Conservation (phyloP, 2,797 vertebrate genomes). For the Hippopotamyrus pictus region DNA sequence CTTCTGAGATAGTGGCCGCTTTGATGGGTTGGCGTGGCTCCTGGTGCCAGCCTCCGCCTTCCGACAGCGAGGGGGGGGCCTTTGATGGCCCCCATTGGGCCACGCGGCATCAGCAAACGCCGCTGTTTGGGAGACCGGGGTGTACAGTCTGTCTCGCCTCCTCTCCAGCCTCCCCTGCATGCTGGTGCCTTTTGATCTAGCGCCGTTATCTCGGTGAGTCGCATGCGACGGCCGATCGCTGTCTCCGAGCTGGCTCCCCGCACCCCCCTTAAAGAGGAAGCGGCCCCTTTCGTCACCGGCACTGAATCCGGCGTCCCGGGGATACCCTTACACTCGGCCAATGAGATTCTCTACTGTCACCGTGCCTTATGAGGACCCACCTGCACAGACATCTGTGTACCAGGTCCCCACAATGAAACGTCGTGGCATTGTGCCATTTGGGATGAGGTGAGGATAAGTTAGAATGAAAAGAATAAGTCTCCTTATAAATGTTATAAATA, state of each 20-base stretch:
- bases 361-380: not conserved
- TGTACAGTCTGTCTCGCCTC: slow-evolving; percentile 54
- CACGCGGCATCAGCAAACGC: slow-evolving; percentile 57
- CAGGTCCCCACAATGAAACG: not conserved
- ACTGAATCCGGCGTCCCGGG: not conserved
- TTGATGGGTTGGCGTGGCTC: slow-evolving; percentile 57
- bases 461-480: not conserved
- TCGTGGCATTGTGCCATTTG: not conserved
- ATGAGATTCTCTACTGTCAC: not conserved
- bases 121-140: slow-evolving; percentile 63
- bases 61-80: slow-evolving; percentile 41
- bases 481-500: not conserved
- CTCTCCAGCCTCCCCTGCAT: slow-evolving; percentile 54
- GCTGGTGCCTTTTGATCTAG: slow-evolving; percentile 73
- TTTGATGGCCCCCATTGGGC: slow-evolving; percentile 71
- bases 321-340: not conserved
- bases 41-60: slow-evolving; percentile 44
- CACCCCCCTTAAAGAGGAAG: slow-evolving; percentile 6
- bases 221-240: slow-evolving; percentile 56
- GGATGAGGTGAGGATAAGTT: not conserved
- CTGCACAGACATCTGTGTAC: not conserved
- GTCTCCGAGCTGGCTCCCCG: not conserved
- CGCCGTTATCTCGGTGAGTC: slow-evolving; percentile 58
- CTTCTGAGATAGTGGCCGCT: slow-evolving; percentile 57
- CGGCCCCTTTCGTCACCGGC: not conserved